These are phyloP conservation scores for Oscheius sp. DNA, from an alignment of 2,888 invertebrate species.

Conservation along the genomic window DNA sequence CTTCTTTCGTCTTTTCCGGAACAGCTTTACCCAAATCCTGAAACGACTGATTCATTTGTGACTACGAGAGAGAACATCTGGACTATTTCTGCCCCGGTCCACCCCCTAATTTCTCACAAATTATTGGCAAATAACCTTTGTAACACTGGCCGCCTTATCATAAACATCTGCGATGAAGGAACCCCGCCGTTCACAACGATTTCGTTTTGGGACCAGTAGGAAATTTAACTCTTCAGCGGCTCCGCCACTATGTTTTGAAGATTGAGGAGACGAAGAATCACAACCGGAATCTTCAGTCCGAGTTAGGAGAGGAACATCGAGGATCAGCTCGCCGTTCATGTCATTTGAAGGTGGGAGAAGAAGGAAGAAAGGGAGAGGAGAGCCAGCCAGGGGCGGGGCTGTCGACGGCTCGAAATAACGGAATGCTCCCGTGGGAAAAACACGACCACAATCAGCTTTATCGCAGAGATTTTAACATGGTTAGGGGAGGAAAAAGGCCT, in stretches of 20 bases:
- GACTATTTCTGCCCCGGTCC: background rate
- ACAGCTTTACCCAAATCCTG: constrained; percentile 34
- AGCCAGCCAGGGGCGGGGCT: constrained; percentile 23
- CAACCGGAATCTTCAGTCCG: constrained; percentile 25
- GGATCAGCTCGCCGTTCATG: constrained; percentile 32
- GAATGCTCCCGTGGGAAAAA: constrained; percentile 6
- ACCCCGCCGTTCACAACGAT: background rate
- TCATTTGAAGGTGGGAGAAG: background rate
- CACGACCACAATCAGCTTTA: background rate
- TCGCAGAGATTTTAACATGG: too few species aligned
- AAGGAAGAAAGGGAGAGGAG: background rate
- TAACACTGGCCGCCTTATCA: constrained; percentile 19
- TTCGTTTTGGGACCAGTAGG: constrained; percentile 15
- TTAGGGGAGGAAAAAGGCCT: too few species aligned
- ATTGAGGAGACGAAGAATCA: constrained; percentile 15
- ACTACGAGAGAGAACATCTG: background rate
- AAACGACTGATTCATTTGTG: background rate
- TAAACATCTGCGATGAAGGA: constrained; percentile 19
- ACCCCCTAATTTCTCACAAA: background rate
- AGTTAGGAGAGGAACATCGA: constrained; percentile 19
- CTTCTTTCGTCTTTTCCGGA: constrained; percentile 22
- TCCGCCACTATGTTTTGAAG: background rate
- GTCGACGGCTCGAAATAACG: constrained; percentile 24
- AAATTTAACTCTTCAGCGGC: background rate
- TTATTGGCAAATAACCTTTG: constrained; percentile 24